Evolutionary conservation across 1,140 invertebrate genomes (phyloP), one percentile per base, ranked within the genome.

Genomic region (Pseudomyrmex dendroicus): DNA sequence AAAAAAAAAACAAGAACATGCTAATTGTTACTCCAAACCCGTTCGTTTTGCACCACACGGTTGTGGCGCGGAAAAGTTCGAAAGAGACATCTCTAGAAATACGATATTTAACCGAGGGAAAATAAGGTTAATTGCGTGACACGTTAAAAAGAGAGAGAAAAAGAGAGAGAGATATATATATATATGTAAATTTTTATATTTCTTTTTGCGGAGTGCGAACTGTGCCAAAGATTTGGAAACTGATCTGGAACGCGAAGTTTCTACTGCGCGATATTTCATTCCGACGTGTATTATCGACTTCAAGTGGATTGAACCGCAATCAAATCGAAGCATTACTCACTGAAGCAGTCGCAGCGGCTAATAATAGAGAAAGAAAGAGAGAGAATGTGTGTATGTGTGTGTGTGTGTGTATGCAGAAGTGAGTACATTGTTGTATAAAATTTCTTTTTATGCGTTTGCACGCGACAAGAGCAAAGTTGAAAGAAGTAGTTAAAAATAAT

Each of bases 341-440:
- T 25, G 15, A 68, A 78, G 20, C 54, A 20, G n/a, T 70, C 10
- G 50, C 48, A 13, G 15, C 10, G 15, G 44, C 64, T 72, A 80
- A 57, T 77, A 77, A 77, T 50, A 70, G 44, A 17, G 25, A 25
- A 2, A 25, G 1, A 25, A 3, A 25, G 35, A 35, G 35, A 59
- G 54, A 70, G 52, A 78, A 12, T 15, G 25, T 44, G 12, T 13
- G 5, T 5, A 8, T 13, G 5, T 5, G 46, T 17, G 12, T 17
- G 35, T 20, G 9, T 7, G 25, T 25, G 2, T 25, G 46, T 17
- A 3, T 17, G 35, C 15, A 35, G 4, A 25, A 50, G 61, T 20
- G 73, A 54, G 22, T 12, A 20, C 50, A 59, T 78, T 78, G 50
- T 78, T 72, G 66, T 15, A 54, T 70, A 46, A 80, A 61, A 61